phyloP scores from a whole-genome alignment of 1,140 invertebrate species.

The Chironomus tepperi region DNA sequence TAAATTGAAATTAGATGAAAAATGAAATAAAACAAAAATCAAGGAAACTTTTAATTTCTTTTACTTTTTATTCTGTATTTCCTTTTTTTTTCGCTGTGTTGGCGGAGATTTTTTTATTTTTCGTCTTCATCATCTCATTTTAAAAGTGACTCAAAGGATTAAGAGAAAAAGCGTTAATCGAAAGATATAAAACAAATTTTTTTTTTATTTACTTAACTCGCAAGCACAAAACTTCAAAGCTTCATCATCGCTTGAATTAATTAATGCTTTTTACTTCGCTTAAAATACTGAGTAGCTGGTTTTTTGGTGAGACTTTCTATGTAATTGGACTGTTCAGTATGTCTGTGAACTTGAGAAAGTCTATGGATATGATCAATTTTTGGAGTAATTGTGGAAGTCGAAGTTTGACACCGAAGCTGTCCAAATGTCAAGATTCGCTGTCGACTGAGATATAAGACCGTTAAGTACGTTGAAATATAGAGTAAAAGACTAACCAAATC shows the following conservation, averaged over 20 bases:
- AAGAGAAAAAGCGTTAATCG: constrained; percentile 1
- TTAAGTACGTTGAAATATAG: no score
- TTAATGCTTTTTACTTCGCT: neutral
- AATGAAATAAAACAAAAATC: neutral
- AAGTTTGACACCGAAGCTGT: no score
- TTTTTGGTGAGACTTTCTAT: no score
- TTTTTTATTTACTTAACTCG: neutral
- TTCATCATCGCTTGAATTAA: constrained; percentile 7
- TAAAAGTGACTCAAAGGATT: neutral
- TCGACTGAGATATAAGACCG: no score
- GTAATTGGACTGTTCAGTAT: no score
- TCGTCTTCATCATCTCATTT: neutral
- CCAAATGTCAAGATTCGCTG: no score
- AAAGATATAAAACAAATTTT: neutral
- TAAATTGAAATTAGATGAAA: neutral
- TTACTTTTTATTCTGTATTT: no score
- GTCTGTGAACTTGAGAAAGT: no score
- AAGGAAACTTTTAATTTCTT: no score
- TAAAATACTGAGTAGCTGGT: neutral
- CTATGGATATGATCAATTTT: no score
- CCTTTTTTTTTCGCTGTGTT: neutral
- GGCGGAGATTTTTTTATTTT: neutral
- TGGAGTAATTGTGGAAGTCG: no score
- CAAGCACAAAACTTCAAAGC: neutral
- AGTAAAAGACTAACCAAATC: no score